Evolutionary conservation across 2,797 vertebrate genomes (phyloP).

Genomic region (Cichlasoma orientale): DNA sequence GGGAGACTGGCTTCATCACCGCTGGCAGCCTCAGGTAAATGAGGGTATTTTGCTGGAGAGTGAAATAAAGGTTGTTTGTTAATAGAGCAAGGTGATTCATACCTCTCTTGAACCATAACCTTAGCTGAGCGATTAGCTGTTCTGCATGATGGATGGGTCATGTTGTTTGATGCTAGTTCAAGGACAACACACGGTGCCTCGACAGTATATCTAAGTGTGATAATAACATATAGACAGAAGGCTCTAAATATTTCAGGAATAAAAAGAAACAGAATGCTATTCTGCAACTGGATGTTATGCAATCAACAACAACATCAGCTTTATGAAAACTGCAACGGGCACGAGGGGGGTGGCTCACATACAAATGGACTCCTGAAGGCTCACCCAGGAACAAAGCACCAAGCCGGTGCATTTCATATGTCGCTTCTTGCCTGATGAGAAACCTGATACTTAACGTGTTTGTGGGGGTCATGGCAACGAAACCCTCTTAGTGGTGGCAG

Average conservation of each 20-base stretch:
- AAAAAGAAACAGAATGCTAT: background rate
- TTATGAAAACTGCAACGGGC: background rate
- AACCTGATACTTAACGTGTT: constrained; percentile 56
- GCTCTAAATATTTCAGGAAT: background rate
- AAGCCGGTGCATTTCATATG: constrained; percentile 32
- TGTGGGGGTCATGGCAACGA: constrained; percentile 63
- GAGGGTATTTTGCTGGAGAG: constrained; percentile 56
- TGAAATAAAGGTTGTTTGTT: constrained; percentile 72
- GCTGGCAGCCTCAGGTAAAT: constrained; percentile 67
- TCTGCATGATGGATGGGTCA: constrained; percentile 24
- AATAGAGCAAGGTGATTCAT: constrained; percentile 58
- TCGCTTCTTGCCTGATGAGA: constrained; percentile 34
- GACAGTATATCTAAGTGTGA: constrained; percentile 3
- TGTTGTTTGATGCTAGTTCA: background rate
- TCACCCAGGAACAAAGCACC: constrained; percentile 20
- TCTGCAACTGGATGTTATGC: background rate
- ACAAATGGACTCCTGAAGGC: background rate
- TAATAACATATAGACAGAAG: background rate
- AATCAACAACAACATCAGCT: background rate
- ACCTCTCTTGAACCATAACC: constrained; percentile 43
- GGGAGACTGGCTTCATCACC: constrained; percentile 69
- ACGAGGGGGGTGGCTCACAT: background rate
- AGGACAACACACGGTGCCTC: background rate
- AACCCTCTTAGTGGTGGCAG: constrained; percentile 23
- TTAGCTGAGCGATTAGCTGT: constrained; percentile 11